A percentile compares a stretch with the other conserved stretches of the same genome.
Conservation (phyloP, 2,888 invertebrate genomes). For the Pharmacophagus antenor region DNA sequence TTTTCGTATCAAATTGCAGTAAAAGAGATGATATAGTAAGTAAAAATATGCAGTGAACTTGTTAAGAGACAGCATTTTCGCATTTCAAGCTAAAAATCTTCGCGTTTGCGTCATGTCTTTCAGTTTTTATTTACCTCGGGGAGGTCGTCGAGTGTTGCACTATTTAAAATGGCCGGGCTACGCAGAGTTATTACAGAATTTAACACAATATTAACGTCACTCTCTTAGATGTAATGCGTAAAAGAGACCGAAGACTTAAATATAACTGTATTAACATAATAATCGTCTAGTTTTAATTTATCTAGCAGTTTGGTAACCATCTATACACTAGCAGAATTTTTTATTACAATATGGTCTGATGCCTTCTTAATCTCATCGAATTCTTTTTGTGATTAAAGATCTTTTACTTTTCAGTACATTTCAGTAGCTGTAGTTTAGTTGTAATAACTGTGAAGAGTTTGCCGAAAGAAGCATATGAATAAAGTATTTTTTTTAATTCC, state of each 20-base stretch:
- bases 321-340: too few species aligned
- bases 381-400: too few species aligned
- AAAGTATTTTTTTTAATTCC: too few species aligned
- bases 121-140: background rate
- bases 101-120: background rate
- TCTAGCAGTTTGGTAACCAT: too few species aligned
- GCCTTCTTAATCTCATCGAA: too few species aligned
- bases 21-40: conserved; percentile 2
- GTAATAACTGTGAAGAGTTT: too few species aligned
- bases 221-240: background rate
- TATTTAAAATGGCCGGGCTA: conserved; percentile 1
- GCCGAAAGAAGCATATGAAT: too few species aligned
- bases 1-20: background rate
- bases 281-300: too few species aligned
- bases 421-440: too few species aligned
- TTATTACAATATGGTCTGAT: too few species aligned
- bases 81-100: conserved; percentile 1
- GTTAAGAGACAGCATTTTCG: conserved; percentile 1
- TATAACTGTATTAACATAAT: too few species aligned
- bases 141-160: background rate
- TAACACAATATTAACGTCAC: background rate
- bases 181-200: conserved; percentile 5
- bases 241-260: background rate
- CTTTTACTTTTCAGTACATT: too few species aligned
- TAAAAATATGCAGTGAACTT: conserved; percentile 1